These are phyloP conservation scores for Brotula barbata DNA, from an alignment of 2,797 vertebrate species.

Conservation along the genomic window DNA sequence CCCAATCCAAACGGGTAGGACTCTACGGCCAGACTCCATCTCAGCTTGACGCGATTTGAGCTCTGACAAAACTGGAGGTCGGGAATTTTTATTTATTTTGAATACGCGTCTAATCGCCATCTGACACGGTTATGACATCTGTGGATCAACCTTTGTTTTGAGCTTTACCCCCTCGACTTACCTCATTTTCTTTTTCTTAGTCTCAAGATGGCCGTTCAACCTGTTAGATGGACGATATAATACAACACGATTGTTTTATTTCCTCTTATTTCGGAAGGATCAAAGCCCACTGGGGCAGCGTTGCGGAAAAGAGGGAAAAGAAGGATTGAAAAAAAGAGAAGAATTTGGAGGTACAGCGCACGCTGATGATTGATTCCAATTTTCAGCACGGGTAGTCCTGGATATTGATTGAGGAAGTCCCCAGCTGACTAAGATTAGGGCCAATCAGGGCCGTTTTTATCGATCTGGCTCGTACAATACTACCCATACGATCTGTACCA, in stretches of 20 bases:
- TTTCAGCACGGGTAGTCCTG: neutral
- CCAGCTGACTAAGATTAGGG: neutral
- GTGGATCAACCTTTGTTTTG: neutral
- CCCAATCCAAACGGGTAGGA: too few relatives aligned
- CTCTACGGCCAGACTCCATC: slow-evolving; percentile 1
- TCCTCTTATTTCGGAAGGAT: neutral
- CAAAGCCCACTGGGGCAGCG: neutral
- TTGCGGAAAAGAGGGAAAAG: neutral
- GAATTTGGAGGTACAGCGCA: neutral
- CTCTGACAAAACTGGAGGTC: neutral
- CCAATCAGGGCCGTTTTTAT: neutral
- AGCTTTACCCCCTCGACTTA: neutral
- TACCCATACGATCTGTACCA: neutral
- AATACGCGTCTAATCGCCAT: neutral
- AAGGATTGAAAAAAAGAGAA: neutral
- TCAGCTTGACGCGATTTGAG: neutral
- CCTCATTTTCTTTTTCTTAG: neutral
- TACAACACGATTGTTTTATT: neutral
- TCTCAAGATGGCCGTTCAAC: neutral
- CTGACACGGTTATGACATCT: neutral
- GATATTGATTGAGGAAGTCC: neutral
- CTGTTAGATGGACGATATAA: neutral
- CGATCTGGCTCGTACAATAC: too few relatives aligned
- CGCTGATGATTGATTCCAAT: neutral
- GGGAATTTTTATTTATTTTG: neutral